Evolutionary conservation across 2,797 vertebrate genomes (phyloP).

Genomic region (Graptemys geographica): DNA sequence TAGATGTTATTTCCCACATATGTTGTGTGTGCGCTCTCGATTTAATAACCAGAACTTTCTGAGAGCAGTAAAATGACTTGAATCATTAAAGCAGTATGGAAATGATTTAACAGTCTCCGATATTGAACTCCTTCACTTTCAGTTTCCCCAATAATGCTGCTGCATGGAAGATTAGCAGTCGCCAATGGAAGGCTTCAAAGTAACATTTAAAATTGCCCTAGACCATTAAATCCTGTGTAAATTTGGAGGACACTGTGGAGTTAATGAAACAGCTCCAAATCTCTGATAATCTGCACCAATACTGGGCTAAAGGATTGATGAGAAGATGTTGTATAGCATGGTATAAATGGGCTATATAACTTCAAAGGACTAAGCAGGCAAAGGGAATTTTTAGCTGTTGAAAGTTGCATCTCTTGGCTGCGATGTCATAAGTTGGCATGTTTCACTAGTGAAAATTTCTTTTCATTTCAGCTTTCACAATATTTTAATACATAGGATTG

Average conservation of each 20-base stretch:
- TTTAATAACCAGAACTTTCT: slow-evolving; percentile 41
- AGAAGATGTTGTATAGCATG: not conserved
- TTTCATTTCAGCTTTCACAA: slow-evolving; percentile 64
- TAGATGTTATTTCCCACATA: slow-evolving; percentile 3
- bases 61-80: not conserved
- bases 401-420: slow-evolving; percentile 29
- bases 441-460: slow-evolving; percentile 64
- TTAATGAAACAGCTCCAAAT: not conserved
- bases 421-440: slow-evolving; percentile 52
- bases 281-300: not conserved
- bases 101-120: not conserved
- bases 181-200: not conserved
- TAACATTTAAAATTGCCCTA: not conserved
- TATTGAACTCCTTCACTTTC: not conserved
- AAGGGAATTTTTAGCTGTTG: slow-evolving; percentile 7
- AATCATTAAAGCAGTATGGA: slow-evolving; percentile 14
- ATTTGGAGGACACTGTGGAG: not conserved
- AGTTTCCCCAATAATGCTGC: slow-evolving; percentile 12
- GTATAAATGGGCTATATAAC: not conserved
- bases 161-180: slow-evolving; percentile 2
- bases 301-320: not conserved
- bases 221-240: not conserved
- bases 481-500: slow-evolving; percentile 68
- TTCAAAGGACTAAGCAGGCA: slow-evolving; percentile 45
- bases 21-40: not conserved